Evolutionary conservation across 2,888 invertebrate species (phyloP), one percentile per base, ranked within the genome.

Genomic region (Ctenicera cuprea): DNA sequence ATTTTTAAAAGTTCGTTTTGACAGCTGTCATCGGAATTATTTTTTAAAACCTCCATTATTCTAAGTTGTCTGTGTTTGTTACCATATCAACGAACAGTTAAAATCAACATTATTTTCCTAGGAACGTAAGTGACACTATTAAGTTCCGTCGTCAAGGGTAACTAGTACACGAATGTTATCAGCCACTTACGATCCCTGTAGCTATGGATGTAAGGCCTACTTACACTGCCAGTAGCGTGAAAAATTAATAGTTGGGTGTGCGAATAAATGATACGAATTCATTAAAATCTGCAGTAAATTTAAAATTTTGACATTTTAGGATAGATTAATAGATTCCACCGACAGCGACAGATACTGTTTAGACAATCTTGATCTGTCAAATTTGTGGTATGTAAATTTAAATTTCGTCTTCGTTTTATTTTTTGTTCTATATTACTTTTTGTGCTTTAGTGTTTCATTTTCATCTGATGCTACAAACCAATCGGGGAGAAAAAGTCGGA

Each of bases 301-400:
- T 50, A 20, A 45, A 59, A n/a, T 77, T 77, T 76, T 80, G 76
- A 77, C 79, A 72, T 83, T 84, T 82, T 76, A 84, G 84, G 80
- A 79, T 71, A 79, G 76, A 76, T 71, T 77, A 69, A 79, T 79
- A 43, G 81, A 81, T 78, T 78, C 80, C 72, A 82, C 83, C 62
- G 84, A 84, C 73, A 82, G 80, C 79, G 85, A 84, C 78, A 82
- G 79, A 72, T 80, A 82, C 70, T 82, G 80, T 74, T 80, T 85
- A 75, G 83, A 83, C 73, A 82, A 85, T 74, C 79, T 85, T 72
- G 85, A 86, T 83, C 81, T 86, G 67, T 81, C 86, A 77, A 86
- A 86, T 83, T 83, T 86, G 77, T 83, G 85, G 87, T 87, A 82
- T 78, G 80, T 77, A 41, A n/a, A n/a, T n/a, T n/a, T n/a, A 12